phyloP scores from a whole-genome alignment of 2,797 vertebrate species.

The Zenarchopterus dispar region DNA sequence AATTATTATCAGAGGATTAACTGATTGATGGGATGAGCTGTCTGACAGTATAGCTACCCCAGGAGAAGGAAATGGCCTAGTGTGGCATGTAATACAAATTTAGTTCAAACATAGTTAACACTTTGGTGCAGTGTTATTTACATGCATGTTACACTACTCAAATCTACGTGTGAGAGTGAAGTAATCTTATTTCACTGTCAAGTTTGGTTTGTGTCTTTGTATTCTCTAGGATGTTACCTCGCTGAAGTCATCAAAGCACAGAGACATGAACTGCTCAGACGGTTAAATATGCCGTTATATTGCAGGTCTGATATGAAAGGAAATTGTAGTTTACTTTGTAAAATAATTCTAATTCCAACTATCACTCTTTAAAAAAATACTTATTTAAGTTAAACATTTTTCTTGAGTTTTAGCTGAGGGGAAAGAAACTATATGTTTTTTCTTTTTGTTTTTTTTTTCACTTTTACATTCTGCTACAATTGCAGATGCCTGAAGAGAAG shows the following conservation, averaged over 20 bases:
- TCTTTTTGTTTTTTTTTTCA: slow-evolving; percentile 25
- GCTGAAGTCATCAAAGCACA: too few relatives aligned
- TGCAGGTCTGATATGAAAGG: too few relatives aligned
- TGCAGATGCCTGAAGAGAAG: not conserved
- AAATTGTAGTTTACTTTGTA: too few relatives aligned
- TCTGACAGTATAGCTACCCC: slow-evolving; percentile 29
- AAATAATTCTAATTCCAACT: too few relatives aligned
- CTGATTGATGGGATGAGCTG: slow-evolving; percentile 58
- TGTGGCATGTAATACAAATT: slow-evolving; percentile 40
- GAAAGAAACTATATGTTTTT: not conserved
- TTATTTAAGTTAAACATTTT: too few relatives aligned
- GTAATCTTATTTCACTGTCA: slow-evolving; percentile 20
- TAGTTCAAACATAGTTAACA: slow-evolving; percentile 23
- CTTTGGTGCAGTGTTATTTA: slow-evolving; percentile 5
- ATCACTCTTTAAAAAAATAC: too few relatives aligned
- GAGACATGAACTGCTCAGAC: too few relatives aligned
- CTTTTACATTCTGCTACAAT: slow-evolving; percentile 2
- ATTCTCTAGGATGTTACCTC: not conserved
- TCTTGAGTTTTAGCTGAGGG: too few relatives aligned
- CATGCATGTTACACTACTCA: slow-evolving; percentile 12
- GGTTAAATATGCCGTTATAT: too few relatives aligned
- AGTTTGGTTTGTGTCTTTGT: slow-evolving; percentile 16
- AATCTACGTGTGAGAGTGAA: slow-evolving; percentile 17
- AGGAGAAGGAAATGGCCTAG: slow-evolving; percentile 21
- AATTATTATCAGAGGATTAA: slow-evolving; percentile 62